phyloP scores from a whole-genome alignment of 1,140 invertebrate genomes.

The Drosophila parabipectinata region DNA sequence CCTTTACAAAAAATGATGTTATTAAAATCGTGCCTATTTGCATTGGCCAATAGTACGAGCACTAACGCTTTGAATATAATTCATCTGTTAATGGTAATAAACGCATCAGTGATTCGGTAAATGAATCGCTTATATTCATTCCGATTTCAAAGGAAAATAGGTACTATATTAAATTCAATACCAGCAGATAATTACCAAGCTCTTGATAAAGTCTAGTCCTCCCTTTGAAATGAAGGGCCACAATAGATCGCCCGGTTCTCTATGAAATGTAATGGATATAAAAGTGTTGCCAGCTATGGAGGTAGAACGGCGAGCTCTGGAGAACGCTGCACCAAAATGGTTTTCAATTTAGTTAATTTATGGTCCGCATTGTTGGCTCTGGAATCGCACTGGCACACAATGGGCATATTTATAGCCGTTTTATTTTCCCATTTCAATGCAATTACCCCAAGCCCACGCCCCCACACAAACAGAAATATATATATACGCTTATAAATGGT shows the following conservation, averaged over 20 bases:
- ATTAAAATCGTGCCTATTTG: no score
- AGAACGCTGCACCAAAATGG: constrained; percentile 50
- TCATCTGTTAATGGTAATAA: neutral
- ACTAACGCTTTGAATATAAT: no score
- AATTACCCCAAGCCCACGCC: constrained; percentile 51
- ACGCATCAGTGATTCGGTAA: neutral
- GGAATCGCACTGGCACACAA: constrained; percentile 56
- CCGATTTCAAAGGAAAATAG: neutral
- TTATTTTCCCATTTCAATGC: constrained; percentile 76
- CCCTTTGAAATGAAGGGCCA: constrained; percentile 21
- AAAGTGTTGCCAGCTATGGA: constrained; percentile 52
- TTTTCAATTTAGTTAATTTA: constrained; percentile 81
- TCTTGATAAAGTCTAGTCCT: constrained; percentile 14
- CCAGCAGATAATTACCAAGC: constrained; percentile 19
- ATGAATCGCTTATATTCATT: neutral
- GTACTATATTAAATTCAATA: neutral
- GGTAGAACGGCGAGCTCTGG: constrained; percentile 8
- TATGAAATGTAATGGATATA: constrained; percentile 69
- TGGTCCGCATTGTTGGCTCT: constrained; percentile 60
- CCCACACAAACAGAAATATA: constrained; percentile 16
- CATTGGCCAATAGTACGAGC: no score
- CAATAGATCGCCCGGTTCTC: constrained; percentile 26
- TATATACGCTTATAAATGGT: constrained; percentile 29
- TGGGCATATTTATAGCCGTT: constrained; percentile 72
- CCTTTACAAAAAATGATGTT: no score